A percentile compares a stretch with the other conserved stretches of the same genome.
Conservation (phyloP, 2,888 invertebrate genomes). For the Sminthurinus aureus region DNA sequence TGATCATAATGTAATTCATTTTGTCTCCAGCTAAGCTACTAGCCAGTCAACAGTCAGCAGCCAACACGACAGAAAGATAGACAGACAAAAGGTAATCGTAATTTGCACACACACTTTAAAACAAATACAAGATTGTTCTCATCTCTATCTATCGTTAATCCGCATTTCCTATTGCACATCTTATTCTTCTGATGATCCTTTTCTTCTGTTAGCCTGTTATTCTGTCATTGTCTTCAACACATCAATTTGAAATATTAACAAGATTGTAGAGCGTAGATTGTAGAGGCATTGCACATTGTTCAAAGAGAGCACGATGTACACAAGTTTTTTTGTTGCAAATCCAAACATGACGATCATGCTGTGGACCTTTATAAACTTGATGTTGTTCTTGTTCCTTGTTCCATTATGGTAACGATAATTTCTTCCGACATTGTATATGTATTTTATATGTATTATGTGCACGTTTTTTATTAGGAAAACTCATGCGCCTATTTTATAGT, state of each 20-base stretch:
- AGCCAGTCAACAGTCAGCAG: background rate
- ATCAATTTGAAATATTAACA: no score
- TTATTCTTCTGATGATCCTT: background rate
- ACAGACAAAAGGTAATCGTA: background rate
- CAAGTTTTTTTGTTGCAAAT: no score
- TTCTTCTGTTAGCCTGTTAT: background rate
- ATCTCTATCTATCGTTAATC: background rate
- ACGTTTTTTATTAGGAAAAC: no score
- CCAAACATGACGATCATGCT: no score
- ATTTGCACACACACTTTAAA: slow-evolving; percentile 13
- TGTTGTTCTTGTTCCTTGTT: no score
- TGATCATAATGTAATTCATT: slow-evolving; percentile 30
- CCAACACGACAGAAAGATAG: background rate
- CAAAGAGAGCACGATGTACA: no score
- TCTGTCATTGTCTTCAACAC: background rate
- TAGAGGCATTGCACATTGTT: no score
- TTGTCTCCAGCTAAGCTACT: slow-evolving; percentile 21
- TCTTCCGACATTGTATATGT: no score
- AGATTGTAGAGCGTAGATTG: background rate
- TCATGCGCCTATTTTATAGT: no score
- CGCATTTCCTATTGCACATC: background rate
- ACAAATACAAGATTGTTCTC: background rate
- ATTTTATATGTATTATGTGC: no score
- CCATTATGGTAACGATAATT: no score
- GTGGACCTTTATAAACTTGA: no score